phyloP scores from a whole-genome alignment of 2,797 vertebrate species.

The Scyliorhinus canicula region DNA sequence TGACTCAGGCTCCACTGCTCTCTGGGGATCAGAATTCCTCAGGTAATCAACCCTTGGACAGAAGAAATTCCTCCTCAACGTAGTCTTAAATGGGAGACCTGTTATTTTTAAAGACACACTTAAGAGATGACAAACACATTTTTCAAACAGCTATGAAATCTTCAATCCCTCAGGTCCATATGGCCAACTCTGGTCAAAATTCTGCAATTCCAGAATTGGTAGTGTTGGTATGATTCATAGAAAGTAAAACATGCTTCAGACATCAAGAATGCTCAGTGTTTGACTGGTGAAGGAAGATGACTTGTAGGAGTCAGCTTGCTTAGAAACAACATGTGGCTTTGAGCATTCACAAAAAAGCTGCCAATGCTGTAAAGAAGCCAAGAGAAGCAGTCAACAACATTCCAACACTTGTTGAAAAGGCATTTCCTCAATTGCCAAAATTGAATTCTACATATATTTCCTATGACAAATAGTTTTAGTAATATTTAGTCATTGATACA shows the following conservation, averaged over 20 bases:
- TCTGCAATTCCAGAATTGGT: slow-evolving; percentile 13
- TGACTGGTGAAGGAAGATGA: not conserved
- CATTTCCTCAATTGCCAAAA: slow-evolving; percentile 28
- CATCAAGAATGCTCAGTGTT: slow-evolving; percentile 12
- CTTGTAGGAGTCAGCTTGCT: slow-evolving; percentile 12
- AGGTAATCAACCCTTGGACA: too few species aligned
- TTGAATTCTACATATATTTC: not conserved
- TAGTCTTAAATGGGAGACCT: too few species aligned
- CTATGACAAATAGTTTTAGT: not conserved
- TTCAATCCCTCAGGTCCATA: not conserved
- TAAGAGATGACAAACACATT: not conserved
- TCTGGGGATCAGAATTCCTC: too few species aligned
- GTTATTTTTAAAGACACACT: not conserved
- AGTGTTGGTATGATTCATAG: slow-evolving; percentile 20
- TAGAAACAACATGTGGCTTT: slow-evolving; percentile 24
- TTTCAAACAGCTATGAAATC: not conserved
- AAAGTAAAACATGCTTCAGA: slow-evolving; percentile 30
- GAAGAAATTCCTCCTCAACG: too few species aligned
- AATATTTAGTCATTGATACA: slow-evolving; percentile 15
- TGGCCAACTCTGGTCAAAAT: not conserved
- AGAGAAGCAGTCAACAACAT: not conserved
- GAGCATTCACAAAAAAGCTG: slow-evolving; percentile 24
- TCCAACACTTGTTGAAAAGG: not conserved
- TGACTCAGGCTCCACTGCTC: too few species aligned
- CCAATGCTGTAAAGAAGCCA: slow-evolving; percentile 12